Evolutionary conservation across 2,888 invertebrate genomes (phyloP).

Genomic region (Diogma glabrata): DNA sequence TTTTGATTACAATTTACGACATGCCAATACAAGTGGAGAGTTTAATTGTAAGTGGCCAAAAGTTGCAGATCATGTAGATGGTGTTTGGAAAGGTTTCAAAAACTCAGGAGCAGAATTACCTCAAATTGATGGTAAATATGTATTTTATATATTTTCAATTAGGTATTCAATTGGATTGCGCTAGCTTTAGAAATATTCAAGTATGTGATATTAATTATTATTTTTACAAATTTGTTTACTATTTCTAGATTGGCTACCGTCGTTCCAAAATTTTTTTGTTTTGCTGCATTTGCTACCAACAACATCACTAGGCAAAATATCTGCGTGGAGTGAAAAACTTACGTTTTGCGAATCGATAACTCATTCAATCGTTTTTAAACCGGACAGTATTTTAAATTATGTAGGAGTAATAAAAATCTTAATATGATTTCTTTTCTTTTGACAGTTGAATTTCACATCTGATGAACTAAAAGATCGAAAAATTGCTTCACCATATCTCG

Average conservation of each 20-base stretch:
- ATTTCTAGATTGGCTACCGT: not conserved
- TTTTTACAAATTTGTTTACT: not conserved
- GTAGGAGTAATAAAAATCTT: too few species aligned
- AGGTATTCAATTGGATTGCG: too few species aligned
- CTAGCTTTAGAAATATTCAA: too few species aligned
- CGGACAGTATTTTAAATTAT: not conserved
- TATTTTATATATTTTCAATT: too few species aligned
- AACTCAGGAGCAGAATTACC: not conserved
- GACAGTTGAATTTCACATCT: not conserved
- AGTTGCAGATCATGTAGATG: not conserved
- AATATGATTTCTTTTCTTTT: not conserved
- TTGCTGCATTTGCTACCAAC: not conserved
- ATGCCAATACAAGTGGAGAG: not conserved
- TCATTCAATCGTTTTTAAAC: not conserved
- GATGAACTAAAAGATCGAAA: not conserved
- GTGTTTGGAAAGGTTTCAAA: slow-evolving; percentile 1
- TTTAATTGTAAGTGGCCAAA: not conserved
- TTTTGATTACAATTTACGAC: not conserved
- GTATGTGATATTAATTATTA: too few species aligned
- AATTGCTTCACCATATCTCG: not conserved
- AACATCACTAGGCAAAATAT: not conserved
- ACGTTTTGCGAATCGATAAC: not conserved
- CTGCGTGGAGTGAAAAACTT: not conserved
- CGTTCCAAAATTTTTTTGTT: not conserved
- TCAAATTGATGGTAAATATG: not conserved